A percentile compares a stretch with the other conserved stretches of the same genome.
phyloP scores from a whole-genome alignment of 2,113 vertebrate genomes.

The Physeter macrocephalus region DNA sequence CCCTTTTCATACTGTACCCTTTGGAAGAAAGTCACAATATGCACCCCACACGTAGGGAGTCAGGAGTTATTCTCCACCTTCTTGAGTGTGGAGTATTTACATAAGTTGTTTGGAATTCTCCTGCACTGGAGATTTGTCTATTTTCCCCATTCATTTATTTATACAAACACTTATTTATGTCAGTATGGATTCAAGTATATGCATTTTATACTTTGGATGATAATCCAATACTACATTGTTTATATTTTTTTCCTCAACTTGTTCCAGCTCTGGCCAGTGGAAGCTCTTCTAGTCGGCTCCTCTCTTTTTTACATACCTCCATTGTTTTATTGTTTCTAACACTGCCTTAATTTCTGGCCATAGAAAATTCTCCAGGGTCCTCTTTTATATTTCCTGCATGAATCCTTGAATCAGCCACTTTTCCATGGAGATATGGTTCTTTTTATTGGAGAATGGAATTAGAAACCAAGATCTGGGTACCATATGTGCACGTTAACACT shows the following conservation, averaged over 20 bases:
- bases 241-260: background rate
- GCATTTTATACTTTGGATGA: background rate
- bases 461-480: background rate
- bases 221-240: background rate
- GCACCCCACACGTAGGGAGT: background rate
- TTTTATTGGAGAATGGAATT: background rate
- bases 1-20: background rate
- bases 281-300: background rate
- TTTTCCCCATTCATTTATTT: background rate
- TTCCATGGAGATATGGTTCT: background rate
- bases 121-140: background rate
- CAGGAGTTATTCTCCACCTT: background rate
- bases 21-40: background rate
- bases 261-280: background rate
- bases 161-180: background rate
- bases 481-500: background rate
- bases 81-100: background rate
- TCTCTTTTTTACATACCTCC: background rate
- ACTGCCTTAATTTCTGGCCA: background rate
- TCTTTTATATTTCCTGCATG: background rate
- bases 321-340: background rate
- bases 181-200: background rate
- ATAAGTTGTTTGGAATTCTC: background rate
- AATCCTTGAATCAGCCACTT: background rate
- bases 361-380: background rate